These are phyloP conservation scores for Paguma larvata DNA, from an alignment of 2,797 vertebrate species.

Conservation along the genomic window DNA sequence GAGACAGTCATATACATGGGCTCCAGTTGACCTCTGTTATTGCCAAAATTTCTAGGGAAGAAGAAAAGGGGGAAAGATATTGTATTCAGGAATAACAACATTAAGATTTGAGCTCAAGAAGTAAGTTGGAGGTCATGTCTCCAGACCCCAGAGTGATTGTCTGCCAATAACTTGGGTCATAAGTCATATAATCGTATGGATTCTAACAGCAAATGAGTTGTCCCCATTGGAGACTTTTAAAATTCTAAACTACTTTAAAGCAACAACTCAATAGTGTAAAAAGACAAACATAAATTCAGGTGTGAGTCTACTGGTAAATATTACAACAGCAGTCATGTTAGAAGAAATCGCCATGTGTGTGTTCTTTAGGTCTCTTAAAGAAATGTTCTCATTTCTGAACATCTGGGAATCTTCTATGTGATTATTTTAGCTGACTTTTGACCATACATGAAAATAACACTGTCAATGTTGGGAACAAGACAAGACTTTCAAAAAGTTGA, in stretches of 20 bases:
- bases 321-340: neutral
- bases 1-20: neutral
- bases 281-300: slow-evolving; percentile 31
- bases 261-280: neutral
- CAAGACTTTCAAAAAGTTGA: neutral
- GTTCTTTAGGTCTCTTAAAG: neutral
- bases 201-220: neutral
- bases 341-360: neutral
- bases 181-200: neutral
- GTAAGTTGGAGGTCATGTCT: neutral
- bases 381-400: neutral
- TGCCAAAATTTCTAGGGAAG: neutral
- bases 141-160: neutral
- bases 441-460: neutral
- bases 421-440: neutral
- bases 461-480: neutral
- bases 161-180: neutral
- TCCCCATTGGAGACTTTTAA: neutral
- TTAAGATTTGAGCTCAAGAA: neutral
- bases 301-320: neutral
- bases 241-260: neutral
- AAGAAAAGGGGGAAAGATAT: neutral
- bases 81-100: neutral
- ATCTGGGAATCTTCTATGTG: neutral
- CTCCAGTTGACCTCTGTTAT: neutral